These are phyloP conservation scores for Patagioenas fasciata DNA, from an alignment of 2,113 vertebrate genomes.

Conservation along the genomic window DNA sequence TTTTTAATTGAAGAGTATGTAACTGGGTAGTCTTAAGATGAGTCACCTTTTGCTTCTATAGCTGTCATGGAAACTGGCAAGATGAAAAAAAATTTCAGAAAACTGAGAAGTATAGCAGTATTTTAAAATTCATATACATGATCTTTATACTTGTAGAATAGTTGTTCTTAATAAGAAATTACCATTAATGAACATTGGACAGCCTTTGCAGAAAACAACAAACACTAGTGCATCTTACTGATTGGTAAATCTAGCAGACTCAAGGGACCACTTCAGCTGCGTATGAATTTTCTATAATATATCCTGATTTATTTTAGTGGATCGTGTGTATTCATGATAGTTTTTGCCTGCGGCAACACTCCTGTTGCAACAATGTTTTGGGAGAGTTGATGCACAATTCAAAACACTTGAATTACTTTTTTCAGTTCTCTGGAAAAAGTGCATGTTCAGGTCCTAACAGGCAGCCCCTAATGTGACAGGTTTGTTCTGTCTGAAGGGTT, in stretches of 20 bases:
- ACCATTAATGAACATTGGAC: background rate
- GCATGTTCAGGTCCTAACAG: background rate
- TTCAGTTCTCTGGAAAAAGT: background rate
- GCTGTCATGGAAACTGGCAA: slow-evolving; percentile 64
- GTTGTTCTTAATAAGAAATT: background rate
- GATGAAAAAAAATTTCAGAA: background rate
- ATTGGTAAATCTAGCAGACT: background rate
- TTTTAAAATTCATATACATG: background rate
- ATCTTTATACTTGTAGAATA: background rate
- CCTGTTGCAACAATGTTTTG: background rate
- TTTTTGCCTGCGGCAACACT: background rate
- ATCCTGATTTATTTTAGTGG: background rate
- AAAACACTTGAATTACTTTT: background rate
- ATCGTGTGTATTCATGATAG: background rate
- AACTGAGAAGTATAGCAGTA: background rate
- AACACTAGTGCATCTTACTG: background rate
- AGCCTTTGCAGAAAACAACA: background rate
- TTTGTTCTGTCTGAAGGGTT: background rate
- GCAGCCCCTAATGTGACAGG: background rate
- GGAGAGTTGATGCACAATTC: background rate
- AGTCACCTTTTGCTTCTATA: slow-evolving; percentile 60
- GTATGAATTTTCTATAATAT: background rate
- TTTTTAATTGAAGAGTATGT: background rate
- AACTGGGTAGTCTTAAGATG: slow-evolving; percentile 40
- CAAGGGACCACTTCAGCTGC: background rate